A percentile compares a stretch with the other conserved stretches of the same genome.
Evolutionary conservation across 30 jellyfish, hydroid and myxozoan genomes (phyloP).

Genomic region (Rhopilema esculentum): DNA sequence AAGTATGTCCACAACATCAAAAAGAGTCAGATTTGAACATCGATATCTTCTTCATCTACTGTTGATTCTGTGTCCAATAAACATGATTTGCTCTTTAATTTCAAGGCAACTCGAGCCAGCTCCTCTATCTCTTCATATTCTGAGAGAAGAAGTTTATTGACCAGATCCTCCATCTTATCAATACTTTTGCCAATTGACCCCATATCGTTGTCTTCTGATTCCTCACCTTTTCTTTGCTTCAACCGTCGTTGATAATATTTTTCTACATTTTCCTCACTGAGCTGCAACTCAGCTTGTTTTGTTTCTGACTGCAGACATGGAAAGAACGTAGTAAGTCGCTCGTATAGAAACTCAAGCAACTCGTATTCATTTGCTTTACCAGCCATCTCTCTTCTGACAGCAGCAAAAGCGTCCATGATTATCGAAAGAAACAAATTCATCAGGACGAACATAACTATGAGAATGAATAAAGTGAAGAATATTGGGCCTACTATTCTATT

Average conservation of each 20-base stretch:
- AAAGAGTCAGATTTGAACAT: not conserved
- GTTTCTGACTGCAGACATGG: slow-evolving; percentile 34
- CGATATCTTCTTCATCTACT: not conserved
- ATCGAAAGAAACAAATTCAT: slow-evolving; percentile 73
- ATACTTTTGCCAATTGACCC: not conserved
- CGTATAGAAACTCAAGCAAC: slow-evolving; percentile 58
- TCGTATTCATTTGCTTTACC: slow-evolving; percentile 61
- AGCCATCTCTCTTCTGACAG: slow-evolving; percentile 33
- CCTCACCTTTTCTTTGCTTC: not conserved
- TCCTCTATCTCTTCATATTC: slow-evolving; percentile 43
- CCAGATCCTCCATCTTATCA: slow-evolving; percentile 34
- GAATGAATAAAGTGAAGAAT: slow-evolving; percentile 43
- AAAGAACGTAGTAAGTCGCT: slow-evolving; percentile 18
- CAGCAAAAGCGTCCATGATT: slow-evolving; percentile 76
- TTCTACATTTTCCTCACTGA: not conserved
- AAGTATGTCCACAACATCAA: too few relatives aligned
- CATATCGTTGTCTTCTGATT: not conserved
- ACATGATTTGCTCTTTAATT: not conserved
- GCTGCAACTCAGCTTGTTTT: not conserved
- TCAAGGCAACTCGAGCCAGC: not conserved
- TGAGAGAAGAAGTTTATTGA: slow-evolving; percentile 14
- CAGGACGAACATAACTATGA: slow-evolving; percentile 68
- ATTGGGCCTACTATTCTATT: slow-evolving; percentile 69
- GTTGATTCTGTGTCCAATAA: not conserved
- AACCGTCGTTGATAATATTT: slow-evolving; percentile 7